Evolutionary conservation across 2,888 invertebrate species (phyloP).

Genomic region (Criorhina ranunculi): DNA sequence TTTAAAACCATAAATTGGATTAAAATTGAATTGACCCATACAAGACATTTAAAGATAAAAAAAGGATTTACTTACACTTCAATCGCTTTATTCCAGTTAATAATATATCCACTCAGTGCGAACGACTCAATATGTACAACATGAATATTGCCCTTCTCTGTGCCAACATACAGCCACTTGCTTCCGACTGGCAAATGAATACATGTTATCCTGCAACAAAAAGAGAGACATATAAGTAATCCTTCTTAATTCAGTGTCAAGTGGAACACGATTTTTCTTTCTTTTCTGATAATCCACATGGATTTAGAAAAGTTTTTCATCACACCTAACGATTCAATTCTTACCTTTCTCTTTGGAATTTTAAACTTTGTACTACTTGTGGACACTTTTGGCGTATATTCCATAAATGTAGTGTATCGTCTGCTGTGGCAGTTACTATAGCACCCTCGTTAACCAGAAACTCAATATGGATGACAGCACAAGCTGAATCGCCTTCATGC

Average conservation of each 20-base stretch:
- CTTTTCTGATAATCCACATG: constrained; percentile 3
- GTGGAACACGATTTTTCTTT: constrained; percentile 14
- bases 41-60: background rate
- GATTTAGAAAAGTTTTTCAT: constrained; percentile 7
- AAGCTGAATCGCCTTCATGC: constrained; percentile 88
- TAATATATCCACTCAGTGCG: constrained; percentile 97
- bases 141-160: constrained; percentile 99
- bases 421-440: constrained; percentile 96
- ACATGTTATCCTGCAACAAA: constrained; percentile 96
- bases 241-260: too few species aligned
- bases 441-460: constrained; percentile 99
- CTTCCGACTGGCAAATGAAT: constrained; percentile 98
- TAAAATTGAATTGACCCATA: too few species aligned
- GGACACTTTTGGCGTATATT: constrained; percentile 97
- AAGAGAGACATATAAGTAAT: constrained; percentile 39
- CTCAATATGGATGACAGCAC: constrained; percentile 92
- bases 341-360: constrained; percentile 98
- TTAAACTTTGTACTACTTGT: constrained; percentile 97
- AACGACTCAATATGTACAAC: constrained; percentile 98
- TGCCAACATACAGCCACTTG: constrained; percentile 99
- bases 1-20: too few species aligned
- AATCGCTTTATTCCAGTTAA: constrained; percentile 99
- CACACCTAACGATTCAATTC: constrained; percentile 77
- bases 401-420: constrained; percentile 99
- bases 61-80: constrained; percentile 93